Evolutionary conservation across 2,113 vertebrate genomes (phyloP).

Genomic region (Cyanoramphus novaezelandiae): DNA sequence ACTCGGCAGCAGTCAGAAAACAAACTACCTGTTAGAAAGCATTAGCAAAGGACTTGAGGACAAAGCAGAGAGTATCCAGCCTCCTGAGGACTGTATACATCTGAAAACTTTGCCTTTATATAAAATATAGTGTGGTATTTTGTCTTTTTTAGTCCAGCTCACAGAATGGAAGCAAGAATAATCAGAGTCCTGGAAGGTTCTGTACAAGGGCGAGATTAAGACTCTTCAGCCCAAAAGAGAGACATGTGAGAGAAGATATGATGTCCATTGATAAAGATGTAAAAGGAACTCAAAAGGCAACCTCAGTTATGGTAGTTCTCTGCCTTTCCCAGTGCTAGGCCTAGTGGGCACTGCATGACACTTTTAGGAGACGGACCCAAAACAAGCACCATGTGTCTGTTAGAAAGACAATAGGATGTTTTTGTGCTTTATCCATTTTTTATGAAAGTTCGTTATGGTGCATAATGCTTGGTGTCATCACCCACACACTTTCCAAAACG

Average conservation of each 20-base stretch:
- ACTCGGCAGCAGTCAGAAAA: background rate
- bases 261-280: background rate
- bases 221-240: background rate
- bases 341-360: background rate
- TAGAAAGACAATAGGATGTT: background rate
- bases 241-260: background rate
- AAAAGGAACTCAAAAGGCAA: background rate
- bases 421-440: background rate
- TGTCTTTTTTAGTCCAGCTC: background rate
- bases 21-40: background rate
- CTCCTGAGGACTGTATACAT: background rate
- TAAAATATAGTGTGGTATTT: background rate
- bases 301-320: background rate
- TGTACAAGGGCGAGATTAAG: background rate
- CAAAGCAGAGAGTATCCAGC: background rate
- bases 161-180: background rate
- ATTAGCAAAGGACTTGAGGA: background rate
- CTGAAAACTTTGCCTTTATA: background rate
- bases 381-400: background rate
- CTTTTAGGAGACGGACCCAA: background rate
- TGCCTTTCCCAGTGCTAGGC: background rate
- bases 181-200: background rate
- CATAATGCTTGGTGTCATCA: conserved; percentile 6
- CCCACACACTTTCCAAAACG: conserved; percentile 53
- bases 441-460: background rate